Percentiles rank a stretch among this genome's conserved stretches.
phyloP scores from a whole-genome alignment of 1,140 invertebrate genomes.

The Brachionus paranguensis region DNA sequence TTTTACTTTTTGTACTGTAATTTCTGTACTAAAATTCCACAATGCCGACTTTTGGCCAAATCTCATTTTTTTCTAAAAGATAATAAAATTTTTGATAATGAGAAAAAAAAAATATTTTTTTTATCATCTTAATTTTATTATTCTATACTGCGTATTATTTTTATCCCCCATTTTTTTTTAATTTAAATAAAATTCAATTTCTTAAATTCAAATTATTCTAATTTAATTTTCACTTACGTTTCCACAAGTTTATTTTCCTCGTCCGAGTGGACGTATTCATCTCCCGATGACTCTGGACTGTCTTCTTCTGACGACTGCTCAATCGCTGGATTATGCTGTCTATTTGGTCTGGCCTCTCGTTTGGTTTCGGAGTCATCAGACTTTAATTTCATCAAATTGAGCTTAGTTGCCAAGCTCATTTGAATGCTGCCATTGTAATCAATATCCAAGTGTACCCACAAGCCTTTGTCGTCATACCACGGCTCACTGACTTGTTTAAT shows the following conservation, averaged over 20 bases:
- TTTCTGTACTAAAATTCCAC: no score
- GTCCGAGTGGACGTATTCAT: constrained; percentile 62
- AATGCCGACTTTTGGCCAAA: no score
- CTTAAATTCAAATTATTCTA: no score
- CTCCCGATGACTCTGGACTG: constrained; percentile 80
- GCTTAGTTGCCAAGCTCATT: constrained; percentile 86
- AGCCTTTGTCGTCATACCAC: constrained; percentile 72
- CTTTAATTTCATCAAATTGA: constrained; percentile 78
- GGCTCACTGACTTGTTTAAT: constrained; percentile 70
- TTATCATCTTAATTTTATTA: no score
- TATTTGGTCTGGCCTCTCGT: neutral
- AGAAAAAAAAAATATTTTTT: no score
- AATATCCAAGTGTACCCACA: constrained; percentile 86
- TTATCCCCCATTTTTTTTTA: no score
- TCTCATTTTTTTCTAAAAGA: no score
- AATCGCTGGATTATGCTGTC: constrained; percentile 47
- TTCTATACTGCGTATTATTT: no score
- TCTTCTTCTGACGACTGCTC: constrained; percentile 70
- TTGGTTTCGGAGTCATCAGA: neutral
- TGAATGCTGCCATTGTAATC: constrained; percentile 77
- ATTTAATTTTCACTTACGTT: constrained; percentile 37
- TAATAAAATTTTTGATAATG: no score
- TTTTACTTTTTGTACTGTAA: no score
- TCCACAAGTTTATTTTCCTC: constrained; percentile 43
- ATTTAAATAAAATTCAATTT: no score